Conservation (phyloP, 2,888 invertebrate species). For the Macrophya alboannulata region DNA sequence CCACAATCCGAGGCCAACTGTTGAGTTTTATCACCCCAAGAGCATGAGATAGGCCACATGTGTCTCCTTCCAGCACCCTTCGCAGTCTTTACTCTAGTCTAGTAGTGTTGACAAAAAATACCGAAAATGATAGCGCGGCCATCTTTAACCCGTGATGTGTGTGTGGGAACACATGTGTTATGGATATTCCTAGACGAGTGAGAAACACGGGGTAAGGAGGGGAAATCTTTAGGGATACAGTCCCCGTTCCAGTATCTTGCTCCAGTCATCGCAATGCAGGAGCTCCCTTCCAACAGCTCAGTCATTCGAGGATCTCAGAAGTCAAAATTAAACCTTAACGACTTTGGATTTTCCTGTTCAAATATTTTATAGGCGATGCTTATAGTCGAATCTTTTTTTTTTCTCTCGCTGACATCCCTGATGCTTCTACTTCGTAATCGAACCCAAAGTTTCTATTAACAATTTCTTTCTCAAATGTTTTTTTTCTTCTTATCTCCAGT, state of each 20-base stretch:
- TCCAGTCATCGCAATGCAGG: not conserved
- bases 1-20: constrained; percentile 75
- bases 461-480: too few relatives aligned
- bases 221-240: constrained; percentile 54
- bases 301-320: constrained; percentile 7
- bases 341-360: constrained; percentile 36
- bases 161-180: constrained; percentile 67
- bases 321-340: constrained; percentile 56
- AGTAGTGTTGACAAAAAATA: constrained; percentile 59
- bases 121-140: constrained; percentile 64
- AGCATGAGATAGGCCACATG: constrained; percentile 67
- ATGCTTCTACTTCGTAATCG: not conserved
- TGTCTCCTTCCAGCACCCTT: constrained; percentile 56
- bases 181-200: constrained; percentile 54
- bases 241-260: constrained; percentile 37
- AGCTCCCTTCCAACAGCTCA: not conserved
- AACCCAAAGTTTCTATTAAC: not conserved
- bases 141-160: constrained; percentile 59
- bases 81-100: constrained; percentile 49
- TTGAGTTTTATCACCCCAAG: constrained; percentile 75
- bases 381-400: not conserved
- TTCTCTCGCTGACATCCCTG: not conserved
- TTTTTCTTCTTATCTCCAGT: not conserved
- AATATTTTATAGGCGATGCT: not conserved
- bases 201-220: constrained; percentile 23